Base-by-base conservation (phyloP, 2,888 invertebrate genomes). In the Pediacus dermestoides region DNA sequence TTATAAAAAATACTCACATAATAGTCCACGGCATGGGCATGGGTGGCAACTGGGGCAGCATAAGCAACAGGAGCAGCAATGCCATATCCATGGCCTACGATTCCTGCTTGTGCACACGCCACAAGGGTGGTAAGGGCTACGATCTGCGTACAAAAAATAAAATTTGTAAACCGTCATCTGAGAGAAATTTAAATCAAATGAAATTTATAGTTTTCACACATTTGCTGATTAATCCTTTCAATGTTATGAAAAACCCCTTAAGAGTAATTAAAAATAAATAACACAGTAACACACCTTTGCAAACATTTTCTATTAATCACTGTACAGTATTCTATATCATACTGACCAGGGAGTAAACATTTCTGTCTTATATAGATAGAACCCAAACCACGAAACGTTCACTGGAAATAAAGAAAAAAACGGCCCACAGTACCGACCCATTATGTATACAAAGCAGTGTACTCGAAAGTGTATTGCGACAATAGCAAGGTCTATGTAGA, bases 21-120 rank as follows among this genome's bases (percentile, higher is more conserved):
- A 34, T 57, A 57, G 38, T 57, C 57, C 4, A 55, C 50, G 32
- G 46, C 34, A 32, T 50, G 39, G 6, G 46, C 39, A n/a, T n/a
- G n/a, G 15, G 25, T 18, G 10, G 36, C 41, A n/a, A 42, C 73
- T 71, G 18, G 73, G 67, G 1, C 72, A 67, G 2, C 60, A 14
- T 51, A 53, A 1, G 66, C 68, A 7, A 57, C 64, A 1, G 44
- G 53, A n/a, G 61, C 51, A 32, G 43, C 45, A 71, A 41, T 58
- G 60, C 53, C 48, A 34, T 44, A 71, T 56, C 32, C 70, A 56
- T 63, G 71, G 66, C 64, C 72, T 65, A 60, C 70, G 49, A 77
- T 51, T 1, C 76, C 77, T 58, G 73, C 76, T 27, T 36, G 70
- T 10, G 71, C 67, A 31, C 74, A 68, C 50, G 48, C 70, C 60